Evolutionary conservation across 1,140 invertebrate genomes (phyloP).

Genomic region (Ceratina japonica): DNA sequence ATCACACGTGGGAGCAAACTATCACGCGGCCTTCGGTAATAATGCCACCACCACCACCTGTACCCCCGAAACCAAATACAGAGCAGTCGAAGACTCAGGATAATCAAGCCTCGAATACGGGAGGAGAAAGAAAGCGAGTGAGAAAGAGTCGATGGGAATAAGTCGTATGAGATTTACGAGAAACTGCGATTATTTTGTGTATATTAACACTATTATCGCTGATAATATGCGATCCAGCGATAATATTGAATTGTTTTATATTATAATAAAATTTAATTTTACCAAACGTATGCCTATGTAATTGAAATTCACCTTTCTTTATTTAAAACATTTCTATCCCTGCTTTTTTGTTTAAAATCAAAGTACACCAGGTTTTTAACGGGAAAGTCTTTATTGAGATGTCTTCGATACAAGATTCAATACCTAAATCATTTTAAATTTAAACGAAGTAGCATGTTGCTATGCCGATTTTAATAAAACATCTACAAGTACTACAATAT

Average conservation of each 20-base stretch:
- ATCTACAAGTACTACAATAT: slow-evolving; percentile 10
- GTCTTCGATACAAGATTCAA: slow-evolving; percentile 43
- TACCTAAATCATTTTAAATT: neutral
- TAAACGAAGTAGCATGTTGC: neutral
- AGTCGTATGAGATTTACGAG: slow-evolving; percentile 52
- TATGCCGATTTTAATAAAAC: slow-evolving; percentile 7
- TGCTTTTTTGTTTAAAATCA: neutral
- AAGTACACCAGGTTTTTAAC: neutral
- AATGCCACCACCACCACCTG: slow-evolving; percentile 78
- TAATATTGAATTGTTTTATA: slow-evolving; percentile 69
- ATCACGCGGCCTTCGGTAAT: slow-evolving; percentile 80
- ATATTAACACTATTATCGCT: slow-evolving; percentile 49
- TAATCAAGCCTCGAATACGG: slow-evolving; percentile 30
- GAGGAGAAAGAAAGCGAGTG: slow-evolving; percentile 77
- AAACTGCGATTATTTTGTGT: slow-evolving; percentile 56
- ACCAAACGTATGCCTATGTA: slow-evolving; percentile 21
- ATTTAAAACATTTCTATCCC: neutral
- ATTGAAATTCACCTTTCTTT: neutral
- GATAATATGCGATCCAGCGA: slow-evolving; percentile 40
- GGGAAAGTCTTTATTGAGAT: slow-evolving; percentile 42
- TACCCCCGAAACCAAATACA: slow-evolving; percentile 54
- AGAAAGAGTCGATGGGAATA: slow-evolving; percentile 86
- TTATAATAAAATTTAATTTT: slow-evolving; percentile 75
- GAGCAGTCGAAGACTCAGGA: slow-evolving; percentile 46
- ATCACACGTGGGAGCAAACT: slow-evolving; percentile 88